Evolutionary conservation across 2,113 vertebrate species (phyloP).

Genomic region (Mellivora capensis): DNA sequence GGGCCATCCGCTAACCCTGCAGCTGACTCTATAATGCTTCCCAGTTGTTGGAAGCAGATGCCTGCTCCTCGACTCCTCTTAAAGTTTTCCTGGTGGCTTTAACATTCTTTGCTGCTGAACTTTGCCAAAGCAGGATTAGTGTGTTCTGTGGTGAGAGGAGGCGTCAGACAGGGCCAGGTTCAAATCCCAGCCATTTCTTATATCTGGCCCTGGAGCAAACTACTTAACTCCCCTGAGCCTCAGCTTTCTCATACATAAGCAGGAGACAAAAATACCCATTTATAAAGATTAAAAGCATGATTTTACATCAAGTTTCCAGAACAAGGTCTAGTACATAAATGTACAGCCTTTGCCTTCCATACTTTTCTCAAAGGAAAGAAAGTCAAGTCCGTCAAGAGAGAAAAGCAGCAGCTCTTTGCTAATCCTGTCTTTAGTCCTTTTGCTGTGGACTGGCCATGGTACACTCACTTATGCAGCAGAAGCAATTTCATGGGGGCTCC

Average conservation of each 20-base stretch:
- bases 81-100: not conserved
- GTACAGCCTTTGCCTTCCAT: not conserved
- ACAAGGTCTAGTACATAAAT: not conserved
- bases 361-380: not conserved
- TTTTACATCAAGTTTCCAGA: not conserved
- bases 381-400: not conserved
- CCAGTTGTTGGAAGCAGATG: not conserved
- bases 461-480: not conserved
- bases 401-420: not conserved
- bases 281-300: not conserved
- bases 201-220: not conserved
- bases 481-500: not conserved
- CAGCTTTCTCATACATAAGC: not conserved
- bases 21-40: not conserved
- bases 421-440: not conserved
- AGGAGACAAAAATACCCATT: not conserved
- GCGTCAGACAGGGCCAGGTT: not conserved
- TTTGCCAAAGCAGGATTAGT: not conserved
- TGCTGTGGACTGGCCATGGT: not conserved
- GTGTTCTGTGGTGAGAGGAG: not conserved
- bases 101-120: not conserved
- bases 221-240: not conserved
- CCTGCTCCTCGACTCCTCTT: not conserved
- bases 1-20: not conserved
- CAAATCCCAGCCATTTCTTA: not conserved